Evolutionary conservation across 2,797 vertebrate species (phyloP).

Genomic region (Spondyliosoma cantharus): DNA sequence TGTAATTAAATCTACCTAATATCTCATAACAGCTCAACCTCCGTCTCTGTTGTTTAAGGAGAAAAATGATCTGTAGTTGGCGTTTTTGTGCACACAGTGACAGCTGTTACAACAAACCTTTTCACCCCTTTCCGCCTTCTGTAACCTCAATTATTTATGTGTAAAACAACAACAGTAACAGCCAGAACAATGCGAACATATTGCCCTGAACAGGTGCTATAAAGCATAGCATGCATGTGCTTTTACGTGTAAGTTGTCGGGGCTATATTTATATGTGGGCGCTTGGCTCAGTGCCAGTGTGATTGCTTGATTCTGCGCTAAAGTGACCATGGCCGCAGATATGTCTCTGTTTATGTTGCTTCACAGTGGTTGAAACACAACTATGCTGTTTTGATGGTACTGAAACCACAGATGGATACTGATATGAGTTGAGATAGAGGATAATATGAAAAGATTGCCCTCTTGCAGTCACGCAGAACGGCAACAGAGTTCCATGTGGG

Average conservation of each 20-base stretch:
- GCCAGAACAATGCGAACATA: slow-evolving; percentile 53
- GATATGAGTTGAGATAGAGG: slow-evolving; percentile 55
- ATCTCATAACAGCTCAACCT: slow-evolving; percentile 40
- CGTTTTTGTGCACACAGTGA: slow-evolving; percentile 28
- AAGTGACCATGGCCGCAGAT: slow-evolving; percentile 66
- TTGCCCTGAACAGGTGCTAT: slow-evolving; percentile 63
- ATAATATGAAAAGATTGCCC: slow-evolving; percentile 36
- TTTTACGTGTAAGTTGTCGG: slow-evolving; percentile 35
- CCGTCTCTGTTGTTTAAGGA: slow-evolving; percentile 19
- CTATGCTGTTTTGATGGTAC: slow-evolving; percentile 54
- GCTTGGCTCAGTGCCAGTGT: slow-evolving; percentile 46
- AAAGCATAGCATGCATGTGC: slow-evolving; percentile 40
- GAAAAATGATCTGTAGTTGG: slow-evolving; percentile 25
- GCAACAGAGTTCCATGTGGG: slow-evolving; percentile 60
- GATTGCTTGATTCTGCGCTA: slow-evolving; percentile 50
- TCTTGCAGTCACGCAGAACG: slow-evolving; percentile 47
- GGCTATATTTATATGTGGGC: slow-evolving; percentile 43
- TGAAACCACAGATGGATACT: slow-evolving; percentile 57
- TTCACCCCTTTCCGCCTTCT: slow-evolving; percentile 58
- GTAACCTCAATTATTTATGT: slow-evolving; percentile 58
- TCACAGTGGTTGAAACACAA: slow-evolving; percentile 63
- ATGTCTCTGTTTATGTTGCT: slow-evolving; percentile 65
- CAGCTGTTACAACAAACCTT: slow-evolving; percentile 60
- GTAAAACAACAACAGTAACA: slow-evolving; percentile 65
- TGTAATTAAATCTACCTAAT: slow-evolving; percentile 48